Evolutionary conservation across 2,113 vertebrate genomes (phyloP).

Genomic region (Guaruba guarouba): DNA sequence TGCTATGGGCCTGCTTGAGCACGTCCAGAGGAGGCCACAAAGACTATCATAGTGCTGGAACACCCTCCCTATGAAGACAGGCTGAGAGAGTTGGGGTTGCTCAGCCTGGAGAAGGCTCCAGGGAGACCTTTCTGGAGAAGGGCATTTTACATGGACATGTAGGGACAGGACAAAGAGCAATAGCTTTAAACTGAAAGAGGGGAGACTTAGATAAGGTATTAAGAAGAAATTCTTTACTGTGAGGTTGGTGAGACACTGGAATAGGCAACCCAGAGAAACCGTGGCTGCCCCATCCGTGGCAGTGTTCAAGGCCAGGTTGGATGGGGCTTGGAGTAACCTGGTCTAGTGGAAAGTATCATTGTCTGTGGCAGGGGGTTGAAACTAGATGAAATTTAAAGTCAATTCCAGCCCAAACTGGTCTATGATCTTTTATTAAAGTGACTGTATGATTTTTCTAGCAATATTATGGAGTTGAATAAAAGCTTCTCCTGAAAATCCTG

Average conservation of each 20-base stretch:
- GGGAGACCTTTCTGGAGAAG: not conserved
- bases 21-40: too few species aligned
- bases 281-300: not conserved
- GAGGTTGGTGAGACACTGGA: not conserved
- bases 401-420: not conserved
- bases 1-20: not conserved
- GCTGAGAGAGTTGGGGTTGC: not conserved
- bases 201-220: not conserved
- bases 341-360: not conserved
- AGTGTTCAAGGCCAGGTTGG: not conserved
- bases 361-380: not conserved
- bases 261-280: not conserved
- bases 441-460: not conserved
- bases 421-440: not conserved
- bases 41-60: not conserved
- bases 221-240: not conserved
- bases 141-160: not conserved
- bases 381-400: not conserved
- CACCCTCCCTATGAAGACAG: not conserved
- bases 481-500: not conserved
- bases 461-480: not conserved
- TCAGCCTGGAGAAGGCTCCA: not conserved
- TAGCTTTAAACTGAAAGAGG: not conserved
- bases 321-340: not conserved
- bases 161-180: not conserved